phyloP scores from a whole-genome alignment of 2,113 vertebrate genomes.

The Hippocampus guttulatus region DNA sequence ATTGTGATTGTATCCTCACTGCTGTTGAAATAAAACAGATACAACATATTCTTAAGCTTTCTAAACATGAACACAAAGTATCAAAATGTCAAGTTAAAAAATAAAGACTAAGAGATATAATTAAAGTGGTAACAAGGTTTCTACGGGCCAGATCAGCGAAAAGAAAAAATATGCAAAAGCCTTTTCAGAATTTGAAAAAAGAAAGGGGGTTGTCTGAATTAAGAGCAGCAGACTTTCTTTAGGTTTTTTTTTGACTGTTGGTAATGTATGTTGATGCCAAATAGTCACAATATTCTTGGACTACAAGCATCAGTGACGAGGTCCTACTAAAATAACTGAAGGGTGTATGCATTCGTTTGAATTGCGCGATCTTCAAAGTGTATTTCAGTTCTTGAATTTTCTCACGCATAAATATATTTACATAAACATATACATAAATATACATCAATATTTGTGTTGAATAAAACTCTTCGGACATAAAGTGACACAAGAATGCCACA shows the following conservation, averaged over 20 bases:
- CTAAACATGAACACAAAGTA: slow-evolving; percentile 33
- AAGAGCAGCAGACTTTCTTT: no score
- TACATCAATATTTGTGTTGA: background rate
- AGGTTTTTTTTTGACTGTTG: no score
- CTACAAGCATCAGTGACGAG: background rate
- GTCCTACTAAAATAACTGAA: background rate
- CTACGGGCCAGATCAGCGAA: background rate
- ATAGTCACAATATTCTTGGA: no score
- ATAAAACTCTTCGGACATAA: background rate
- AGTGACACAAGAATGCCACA: background rate
- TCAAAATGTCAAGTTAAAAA: slow-evolving; percentile 21
- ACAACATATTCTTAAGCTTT: slow-evolving; percentile 2
- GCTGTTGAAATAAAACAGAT: background rate
- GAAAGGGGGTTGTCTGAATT: no score
- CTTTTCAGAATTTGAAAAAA: no score
- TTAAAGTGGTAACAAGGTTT: background rate
- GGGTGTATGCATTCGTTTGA: background rate
- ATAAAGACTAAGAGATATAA: background rate
- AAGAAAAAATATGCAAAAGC: background rate
- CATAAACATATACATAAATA: no score
- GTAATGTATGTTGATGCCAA: no score
- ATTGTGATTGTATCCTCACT: background rate
- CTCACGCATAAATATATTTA: background rate
- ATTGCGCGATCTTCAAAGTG: background rate
- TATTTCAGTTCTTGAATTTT: background rate